Percentiles rank a stretch among this genome's conserved stretches.
Evolutionary conservation across 2,888 invertebrate genomes (phyloP).

Genomic region (Noctua fimbriata): DNA sequence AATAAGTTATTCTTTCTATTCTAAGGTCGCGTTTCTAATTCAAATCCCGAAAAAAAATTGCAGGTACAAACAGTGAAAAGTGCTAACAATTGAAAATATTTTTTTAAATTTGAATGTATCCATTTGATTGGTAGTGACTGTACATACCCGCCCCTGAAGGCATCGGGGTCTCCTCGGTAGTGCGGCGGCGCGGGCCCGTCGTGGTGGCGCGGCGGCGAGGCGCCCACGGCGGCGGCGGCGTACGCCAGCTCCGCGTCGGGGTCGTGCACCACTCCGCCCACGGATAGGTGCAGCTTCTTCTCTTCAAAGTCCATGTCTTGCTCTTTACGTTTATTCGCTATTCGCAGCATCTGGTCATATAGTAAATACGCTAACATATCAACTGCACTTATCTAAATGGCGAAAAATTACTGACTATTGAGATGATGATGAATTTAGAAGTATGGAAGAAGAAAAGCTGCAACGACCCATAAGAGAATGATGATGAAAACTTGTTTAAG

Average conservation of each 20-base stretch:
- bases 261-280: conserved; percentile 89
- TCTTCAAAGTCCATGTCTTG: conserved; percentile 99
- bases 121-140: neutral
- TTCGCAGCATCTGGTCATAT: conserved; percentile 90
- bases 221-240: conserved; percentile 92
- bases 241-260: conserved; percentile 90
- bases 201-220: conserved; percentile 82
- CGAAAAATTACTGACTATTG: neutral
- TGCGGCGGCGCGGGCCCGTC: conserved; percentile 73
- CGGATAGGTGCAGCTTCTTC: conserved; percentile 97
- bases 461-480: neutral
- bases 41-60: no score
- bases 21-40: no score
- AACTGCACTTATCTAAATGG: neutral
- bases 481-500: neutral
- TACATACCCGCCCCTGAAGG: conserved; percentile 72
- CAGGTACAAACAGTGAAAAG: no score
- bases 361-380: neutral
- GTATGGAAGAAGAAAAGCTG: neutral
- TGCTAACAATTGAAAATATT: no score
- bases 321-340: conserved; percentile 97
- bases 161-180: conserved; percentile 77
- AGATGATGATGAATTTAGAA: neutral
- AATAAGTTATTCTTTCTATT: no score
- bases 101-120: neutral